A percentile compares a stretch with the other conserved stretches of the same genome.
Evolutionary conservation across 1,140 invertebrate genomes (phyloP).

Genomic region (Drosophila chauvacae): DNA sequence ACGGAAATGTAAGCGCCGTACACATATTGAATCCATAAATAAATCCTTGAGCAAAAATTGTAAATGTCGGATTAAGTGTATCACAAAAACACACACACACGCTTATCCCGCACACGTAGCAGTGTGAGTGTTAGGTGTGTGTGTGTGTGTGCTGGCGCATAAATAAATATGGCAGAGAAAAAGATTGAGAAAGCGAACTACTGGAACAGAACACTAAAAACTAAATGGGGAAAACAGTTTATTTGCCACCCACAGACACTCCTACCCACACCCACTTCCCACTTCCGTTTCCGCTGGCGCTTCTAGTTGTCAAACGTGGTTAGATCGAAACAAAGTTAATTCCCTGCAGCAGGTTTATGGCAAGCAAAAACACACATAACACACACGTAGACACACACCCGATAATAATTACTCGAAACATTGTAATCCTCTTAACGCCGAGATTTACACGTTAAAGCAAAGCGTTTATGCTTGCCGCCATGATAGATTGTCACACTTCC

Average conservation of each 20-base stretch:
- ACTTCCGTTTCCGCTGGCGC: slow-evolving; percentile 33
- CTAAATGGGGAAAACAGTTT: slow-evolving; percentile 69
- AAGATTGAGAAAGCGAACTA: not conserved
- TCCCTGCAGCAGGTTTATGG: slow-evolving; percentile 61
- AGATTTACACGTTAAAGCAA: slow-evolving; percentile 69
- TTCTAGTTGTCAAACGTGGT: slow-evolving; percentile 57
- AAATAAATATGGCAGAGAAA: slow-evolving; percentile 42
- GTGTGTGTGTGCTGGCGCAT: slow-evolving; percentile 36
- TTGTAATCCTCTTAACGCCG: slow-evolving; percentile 77
- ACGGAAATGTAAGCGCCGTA: slow-evolving; percentile 55
- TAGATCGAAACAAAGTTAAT: slow-evolving; percentile 81
- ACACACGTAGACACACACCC: slow-evolving; percentile 20
- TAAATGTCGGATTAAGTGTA: slow-evolving; percentile 83
- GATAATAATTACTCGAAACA: slow-evolving; percentile 80
- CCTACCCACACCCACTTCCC: not conserved
- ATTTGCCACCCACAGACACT: not conserved
- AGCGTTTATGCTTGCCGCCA: slow-evolving; percentile 31
- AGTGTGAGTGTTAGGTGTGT: slow-evolving; percentile 11
- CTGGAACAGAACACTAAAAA: slow-evolving; percentile 56
- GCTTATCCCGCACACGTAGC: not conserved
- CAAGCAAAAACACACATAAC: slow-evolving; percentile 37
- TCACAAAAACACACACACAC: slow-evolving; percentile 56
- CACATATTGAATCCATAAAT: slow-evolving; percentile 83
- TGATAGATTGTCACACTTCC: slow-evolving; percentile 36
- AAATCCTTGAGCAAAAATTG: slow-evolving; percentile 83